Evolutionary conservation across 2,113 vertebrate species (phyloP).

Genomic region (Apodemus sylvaticus): DNA sequence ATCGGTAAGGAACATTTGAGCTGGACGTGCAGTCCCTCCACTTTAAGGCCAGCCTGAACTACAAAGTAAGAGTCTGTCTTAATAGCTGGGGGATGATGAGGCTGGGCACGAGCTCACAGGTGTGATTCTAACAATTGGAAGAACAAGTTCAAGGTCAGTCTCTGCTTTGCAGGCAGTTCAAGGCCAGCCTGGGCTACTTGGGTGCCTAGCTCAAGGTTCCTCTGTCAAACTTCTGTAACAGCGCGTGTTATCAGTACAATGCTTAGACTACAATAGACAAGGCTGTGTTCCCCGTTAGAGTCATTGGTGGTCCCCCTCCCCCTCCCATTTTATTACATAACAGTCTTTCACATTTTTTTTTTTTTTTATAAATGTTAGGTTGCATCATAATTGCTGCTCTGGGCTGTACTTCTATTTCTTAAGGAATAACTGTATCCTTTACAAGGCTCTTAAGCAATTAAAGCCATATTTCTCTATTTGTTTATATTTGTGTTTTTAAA

Average conservation of each 20-base stretch:
- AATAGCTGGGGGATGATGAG: background rate
- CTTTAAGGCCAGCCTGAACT: background rate
- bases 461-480: constrained; percentile 36
- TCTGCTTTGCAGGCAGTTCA: background rate
- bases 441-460: constrained; percentile 36
- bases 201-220: background rate
- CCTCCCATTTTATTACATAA: background rate
- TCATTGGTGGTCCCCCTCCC: background rate
- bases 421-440: constrained; percentile 11
- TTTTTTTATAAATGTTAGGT: background rate
- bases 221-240: background rate
- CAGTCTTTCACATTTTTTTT: background rate
- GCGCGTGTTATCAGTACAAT: background rate
- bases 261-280: constrained; percentile 8
- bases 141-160: background rate
- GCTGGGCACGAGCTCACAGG: accelerated
- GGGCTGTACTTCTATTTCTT: background rate
- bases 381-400: background rate
- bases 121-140: background rate
- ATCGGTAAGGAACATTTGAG: background rate
- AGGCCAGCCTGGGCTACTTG: background rate
- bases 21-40: background rate
- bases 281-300: background rate
- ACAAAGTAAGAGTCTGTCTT: background rate
- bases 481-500: background rate